Evolutionary conservation across 2,797 vertebrate species (phyloP).

Genomic region (Eulemur rubriventer): DNA sequence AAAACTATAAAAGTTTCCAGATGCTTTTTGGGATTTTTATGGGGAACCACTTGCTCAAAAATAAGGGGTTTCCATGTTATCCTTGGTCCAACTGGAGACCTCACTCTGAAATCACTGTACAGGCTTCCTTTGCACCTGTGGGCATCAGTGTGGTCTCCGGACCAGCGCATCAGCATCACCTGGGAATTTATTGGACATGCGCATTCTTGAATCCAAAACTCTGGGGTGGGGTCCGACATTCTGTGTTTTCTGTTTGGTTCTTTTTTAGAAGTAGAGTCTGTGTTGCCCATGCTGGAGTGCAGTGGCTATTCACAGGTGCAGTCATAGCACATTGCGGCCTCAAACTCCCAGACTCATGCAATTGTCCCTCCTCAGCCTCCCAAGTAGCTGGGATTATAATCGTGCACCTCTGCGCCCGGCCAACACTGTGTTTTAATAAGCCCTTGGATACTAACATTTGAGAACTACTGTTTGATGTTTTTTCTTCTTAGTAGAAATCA

Average conservation of each 20-base stretch:
- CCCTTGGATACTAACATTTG: neutral
- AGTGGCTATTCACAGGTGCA: neutral
- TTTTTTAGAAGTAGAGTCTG: neutral
- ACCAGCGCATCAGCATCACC: neutral
- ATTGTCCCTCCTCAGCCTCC: neutral
- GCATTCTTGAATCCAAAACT: neutral
- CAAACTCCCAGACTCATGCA: neutral
- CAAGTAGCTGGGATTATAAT: neutral
- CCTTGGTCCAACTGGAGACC: neutral
- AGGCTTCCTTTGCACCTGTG: neutral
- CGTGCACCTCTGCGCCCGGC: too few species aligned
- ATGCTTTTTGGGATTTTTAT: neutral
- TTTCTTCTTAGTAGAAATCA: neutral
- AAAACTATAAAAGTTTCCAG: neutral
- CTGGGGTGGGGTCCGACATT: neutral
- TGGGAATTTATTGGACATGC: neutral
- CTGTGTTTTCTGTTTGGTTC: neutral
- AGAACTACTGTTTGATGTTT: neutral
- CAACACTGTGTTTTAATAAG: neutral
- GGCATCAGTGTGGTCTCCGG: neutral
- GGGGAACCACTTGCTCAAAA: neutral
- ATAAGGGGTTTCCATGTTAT: neutral
- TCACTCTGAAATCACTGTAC: constrained; percentile 3
- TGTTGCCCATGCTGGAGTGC: neutral
- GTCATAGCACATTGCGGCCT: neutral